phyloP scores from a whole-genome alignment of 1,140 invertebrate species.

The Euura lappo region DNA sequence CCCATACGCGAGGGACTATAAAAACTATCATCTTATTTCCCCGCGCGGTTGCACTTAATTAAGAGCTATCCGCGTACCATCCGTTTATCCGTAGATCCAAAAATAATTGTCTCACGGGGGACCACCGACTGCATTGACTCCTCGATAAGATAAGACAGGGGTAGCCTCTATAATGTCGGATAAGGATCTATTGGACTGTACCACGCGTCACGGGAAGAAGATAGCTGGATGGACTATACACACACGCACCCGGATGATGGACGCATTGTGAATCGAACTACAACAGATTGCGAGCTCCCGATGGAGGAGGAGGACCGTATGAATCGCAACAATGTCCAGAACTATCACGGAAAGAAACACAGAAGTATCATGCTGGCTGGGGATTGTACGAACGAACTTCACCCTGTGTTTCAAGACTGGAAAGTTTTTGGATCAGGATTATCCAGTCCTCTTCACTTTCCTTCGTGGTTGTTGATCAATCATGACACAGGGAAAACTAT shows the following conservation, averaged over 20 bases:
- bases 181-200: not conserved
- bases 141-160: not conserved
- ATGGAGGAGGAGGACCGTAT: slow-evolving; percentile 31
- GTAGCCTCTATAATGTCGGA: not conserved
- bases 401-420: too few relatives aligned
- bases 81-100: not conserved
- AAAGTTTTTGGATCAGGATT: too few relatives aligned
- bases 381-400: slow-evolving; percentile 17
- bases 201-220: not conserved
- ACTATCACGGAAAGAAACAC: slow-evolving; percentile 50
- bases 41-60: slow-evolving; percentile 1
- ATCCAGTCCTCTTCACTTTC: not conserved
- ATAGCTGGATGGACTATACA: not conserved
- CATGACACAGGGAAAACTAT: not conserved
- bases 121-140: not conserved
- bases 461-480: not conserved
- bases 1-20: not conserved
- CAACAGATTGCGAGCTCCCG: slow-evolving; percentile 20
- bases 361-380: slow-evolving; percentile 60
- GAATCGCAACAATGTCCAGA: slow-evolving; percentile 41
- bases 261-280: slow-evolving; percentile 9
- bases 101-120: not conserved
- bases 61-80: slow-evolving; percentile 4
- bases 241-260: not conserved
- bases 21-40: slow-evolving; percentile 2